phyloP scores from a whole-genome alignment of 2,888 invertebrate species.

The Aquatica leii region DNA sequence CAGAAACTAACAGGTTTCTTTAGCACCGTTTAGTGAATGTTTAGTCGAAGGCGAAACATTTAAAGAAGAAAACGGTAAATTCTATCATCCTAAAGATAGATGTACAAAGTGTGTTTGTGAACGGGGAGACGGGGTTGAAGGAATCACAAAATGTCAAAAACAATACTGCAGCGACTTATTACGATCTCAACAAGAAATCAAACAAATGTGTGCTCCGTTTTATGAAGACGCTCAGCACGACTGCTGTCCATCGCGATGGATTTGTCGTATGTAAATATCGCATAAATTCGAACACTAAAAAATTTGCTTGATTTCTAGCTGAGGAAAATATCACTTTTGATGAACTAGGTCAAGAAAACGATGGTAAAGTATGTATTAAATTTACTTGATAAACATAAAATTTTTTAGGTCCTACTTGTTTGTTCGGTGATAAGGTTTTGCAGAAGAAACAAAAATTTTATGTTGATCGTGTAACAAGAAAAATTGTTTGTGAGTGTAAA shows the following conservation, averaged over 20 bases:
- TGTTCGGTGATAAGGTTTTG: not conserved
- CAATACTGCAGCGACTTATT: not conserved
- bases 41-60: not conserved
- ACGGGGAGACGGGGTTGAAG: not conserved
- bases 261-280: slow-evolving; percentile 2
- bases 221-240: not conserved
- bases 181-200: not conserved
- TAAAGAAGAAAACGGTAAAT: not conserved
- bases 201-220: not conserved
- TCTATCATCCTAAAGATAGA: not conserved
- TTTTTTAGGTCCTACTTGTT: not conserved
- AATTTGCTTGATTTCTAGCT: not conserved
- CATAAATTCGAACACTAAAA: too few species aligned
- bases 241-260: not conserved
- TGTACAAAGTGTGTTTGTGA: not conserved
- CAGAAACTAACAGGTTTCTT: not conserved
- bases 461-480: too few species aligned
- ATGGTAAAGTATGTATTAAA: not conserved
- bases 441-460: not conserved
- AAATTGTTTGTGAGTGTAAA: too few species aligned
- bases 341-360: not conserved
- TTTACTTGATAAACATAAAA: not conserved
- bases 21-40: not conserved
- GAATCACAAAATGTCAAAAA: not conserved
- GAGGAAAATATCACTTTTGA: not conserved